Evolutionary conservation across 2,797 vertebrate species (phyloP).

Genomic region (Bradypodion pumilum): DNA sequence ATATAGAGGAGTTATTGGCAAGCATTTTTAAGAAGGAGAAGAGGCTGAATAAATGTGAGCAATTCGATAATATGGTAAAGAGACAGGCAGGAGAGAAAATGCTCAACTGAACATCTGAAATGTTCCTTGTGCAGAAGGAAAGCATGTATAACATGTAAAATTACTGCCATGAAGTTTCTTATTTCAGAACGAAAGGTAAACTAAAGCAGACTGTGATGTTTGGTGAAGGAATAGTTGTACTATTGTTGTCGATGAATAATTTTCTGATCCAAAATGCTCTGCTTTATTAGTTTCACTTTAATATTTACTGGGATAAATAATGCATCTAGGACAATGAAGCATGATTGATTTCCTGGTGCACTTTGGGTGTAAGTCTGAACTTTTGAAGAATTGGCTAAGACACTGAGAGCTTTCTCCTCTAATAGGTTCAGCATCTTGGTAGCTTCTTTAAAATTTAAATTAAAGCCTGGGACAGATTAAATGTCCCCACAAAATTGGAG

Average conservation of each 20-base stretch:
- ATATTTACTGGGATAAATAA: background rate
- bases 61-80: background rate
- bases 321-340: background rate
- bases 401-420: no score
- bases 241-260: background rate
- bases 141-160: background rate
- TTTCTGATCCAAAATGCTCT: background rate
- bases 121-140: slow-evolving; percentile 3
- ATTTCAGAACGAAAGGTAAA: background rate
- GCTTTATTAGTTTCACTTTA: background rate
- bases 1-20: background rate
- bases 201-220: background rate
- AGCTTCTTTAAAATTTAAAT: no score
- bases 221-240: background rate
- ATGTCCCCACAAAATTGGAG: no score
- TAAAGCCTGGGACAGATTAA: no score
- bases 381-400: no score
- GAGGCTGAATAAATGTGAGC: background rate
- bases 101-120: background rate
- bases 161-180: background rate
- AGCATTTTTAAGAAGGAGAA: background rate
- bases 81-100: background rate
- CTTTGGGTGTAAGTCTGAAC: no score
- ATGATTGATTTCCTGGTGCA: no score
- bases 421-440: no score